phyloP scores from a whole-genome alignment of 1,140 invertebrate species.

The Camponotus vicinus region DNA sequence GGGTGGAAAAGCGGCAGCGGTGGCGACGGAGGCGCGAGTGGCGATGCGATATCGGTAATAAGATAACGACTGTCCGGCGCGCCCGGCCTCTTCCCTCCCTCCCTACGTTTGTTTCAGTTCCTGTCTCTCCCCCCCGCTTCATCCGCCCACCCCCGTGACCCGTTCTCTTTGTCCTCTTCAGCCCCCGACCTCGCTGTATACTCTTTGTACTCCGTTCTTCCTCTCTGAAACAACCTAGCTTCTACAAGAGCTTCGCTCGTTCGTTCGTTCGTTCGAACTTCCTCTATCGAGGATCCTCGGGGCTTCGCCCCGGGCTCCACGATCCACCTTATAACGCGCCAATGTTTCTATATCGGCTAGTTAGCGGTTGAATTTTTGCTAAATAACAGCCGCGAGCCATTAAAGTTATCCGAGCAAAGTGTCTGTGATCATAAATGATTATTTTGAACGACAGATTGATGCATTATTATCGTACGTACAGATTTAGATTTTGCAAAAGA shows the following conservation, averaged over 20 bases:
- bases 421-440: background rate
- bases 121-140: slow-evolving; percentile 10
- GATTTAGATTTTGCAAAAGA: background rate
- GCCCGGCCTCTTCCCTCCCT: slow-evolving; percentile 60
- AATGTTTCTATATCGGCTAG: slow-evolving; percentile 18
- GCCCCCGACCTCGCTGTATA: slow-evolving; percentile 3
- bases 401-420: slow-evolving; percentile 8
- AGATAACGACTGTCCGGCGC: slow-evolving; percentile 79
- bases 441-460: background rate
- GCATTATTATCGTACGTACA: no score
- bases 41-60: slow-evolving; percentile 79
- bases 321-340: slow-evolving; percentile 1
- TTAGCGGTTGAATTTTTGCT: slow-evolving; percentile 58
- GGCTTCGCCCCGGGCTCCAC: slow-evolving; percentile 26
- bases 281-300: slow-evolving; percentile 69
- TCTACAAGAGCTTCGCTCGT: slow-evolving; percentile 54
- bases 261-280: slow-evolving; percentile 74
- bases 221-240: slow-evolving; percentile 49
- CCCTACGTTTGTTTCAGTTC: slow-evolving; percentile 50
- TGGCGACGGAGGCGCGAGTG: slow-evolving; percentile 62
- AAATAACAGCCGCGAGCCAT: background rate
- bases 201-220: slow-evolving; percentile 53
- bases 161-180: slow-evolving; percentile 7
- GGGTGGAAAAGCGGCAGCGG: slow-evolving; percentile 58
- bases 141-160: background rate